phyloP scores from a whole-genome alignment of 2,113 vertebrate genomes.

The Gulo gulo region DNA sequence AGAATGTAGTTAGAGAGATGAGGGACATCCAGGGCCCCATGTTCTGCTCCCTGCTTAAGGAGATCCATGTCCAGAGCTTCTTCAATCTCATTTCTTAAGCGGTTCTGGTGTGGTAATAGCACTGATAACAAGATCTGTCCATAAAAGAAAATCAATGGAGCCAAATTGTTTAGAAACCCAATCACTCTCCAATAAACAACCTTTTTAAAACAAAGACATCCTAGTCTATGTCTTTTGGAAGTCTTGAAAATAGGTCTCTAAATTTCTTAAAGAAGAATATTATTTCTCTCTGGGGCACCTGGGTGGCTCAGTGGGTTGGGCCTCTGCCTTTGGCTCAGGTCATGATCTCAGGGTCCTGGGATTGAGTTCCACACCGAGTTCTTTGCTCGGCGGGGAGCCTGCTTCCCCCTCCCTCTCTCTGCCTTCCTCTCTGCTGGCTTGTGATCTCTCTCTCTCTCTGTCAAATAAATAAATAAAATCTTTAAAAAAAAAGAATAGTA shows the following conservation, averaged over 20 bases:
- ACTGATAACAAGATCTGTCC: slow-evolving; percentile 79
- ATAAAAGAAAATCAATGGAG: neutral
- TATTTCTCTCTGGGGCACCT: no score
- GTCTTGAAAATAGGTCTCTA: neutral
- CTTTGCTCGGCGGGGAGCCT: no score
- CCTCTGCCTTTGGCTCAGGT: no score
- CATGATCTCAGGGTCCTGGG: no score
- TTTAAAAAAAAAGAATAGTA: neutral
- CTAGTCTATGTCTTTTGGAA: neutral
- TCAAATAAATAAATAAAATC: no score
- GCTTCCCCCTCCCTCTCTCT: no score
- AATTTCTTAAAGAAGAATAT: neutral
- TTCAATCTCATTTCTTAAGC: slow-evolving; percentile 78
- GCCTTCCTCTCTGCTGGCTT: no score
- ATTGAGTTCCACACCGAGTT: no score
- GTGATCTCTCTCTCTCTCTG: no score
- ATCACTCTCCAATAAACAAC: neutral
- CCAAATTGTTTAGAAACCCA: neutral
- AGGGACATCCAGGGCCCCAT: slow-evolving; percentile 79
- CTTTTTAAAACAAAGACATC: neutral
- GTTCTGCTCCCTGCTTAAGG: slow-evolving; percentile 82
- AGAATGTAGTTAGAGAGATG: slow-evolving; percentile 77
- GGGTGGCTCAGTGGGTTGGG: no score
- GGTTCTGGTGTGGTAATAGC: slow-evolving; percentile 81
- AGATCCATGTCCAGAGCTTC: slow-evolving; percentile 81